Conservation (phyloP, 23 tunicate genomes). For the Styela clava region DNA sequence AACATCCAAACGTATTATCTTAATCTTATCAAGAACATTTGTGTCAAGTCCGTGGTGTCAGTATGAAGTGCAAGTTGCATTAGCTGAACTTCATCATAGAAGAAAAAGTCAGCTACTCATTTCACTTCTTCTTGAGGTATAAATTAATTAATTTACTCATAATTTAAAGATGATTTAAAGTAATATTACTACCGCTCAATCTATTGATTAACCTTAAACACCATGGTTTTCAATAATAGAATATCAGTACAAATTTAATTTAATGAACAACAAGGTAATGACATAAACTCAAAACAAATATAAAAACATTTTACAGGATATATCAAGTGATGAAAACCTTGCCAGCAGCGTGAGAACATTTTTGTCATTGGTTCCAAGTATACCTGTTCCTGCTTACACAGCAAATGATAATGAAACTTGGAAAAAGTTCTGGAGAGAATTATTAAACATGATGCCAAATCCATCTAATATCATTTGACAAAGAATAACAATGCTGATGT, state of each 20-base stretch:
- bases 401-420: neutral
- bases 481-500: no score
- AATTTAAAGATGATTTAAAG: no score
- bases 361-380: constrained; percentile 7
- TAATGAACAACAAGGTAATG: no score
- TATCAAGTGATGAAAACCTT: constrained; percentile 8
- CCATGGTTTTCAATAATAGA: no score
- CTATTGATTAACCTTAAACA: no score
- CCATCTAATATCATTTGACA: neutral
- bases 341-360: constrained; percentile 21
- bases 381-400: neutral
- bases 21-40: constrained; percentile 67
- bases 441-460: constrained; percentile 12
- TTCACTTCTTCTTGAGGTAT: constrained; percentile 69
- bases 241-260: no score
- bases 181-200: no score
- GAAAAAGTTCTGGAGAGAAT: constrained; percentile 11
- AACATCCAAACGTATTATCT: constrained; percentile 51
- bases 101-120: constrained; percentile 69
- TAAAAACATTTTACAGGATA: neutral
- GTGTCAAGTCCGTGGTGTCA: constrained; percentile 83
- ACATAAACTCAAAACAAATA: no score
- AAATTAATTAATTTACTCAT: neutral
- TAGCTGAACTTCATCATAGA: constrained; percentile 68
- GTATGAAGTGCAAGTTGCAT: constrained; percentile 86